These are phyloP conservation scores for Acanthococcus lagerstroemiae DNA, from an alignment of 2,888 invertebrate species.

Conservation along the genomic window DNA sequence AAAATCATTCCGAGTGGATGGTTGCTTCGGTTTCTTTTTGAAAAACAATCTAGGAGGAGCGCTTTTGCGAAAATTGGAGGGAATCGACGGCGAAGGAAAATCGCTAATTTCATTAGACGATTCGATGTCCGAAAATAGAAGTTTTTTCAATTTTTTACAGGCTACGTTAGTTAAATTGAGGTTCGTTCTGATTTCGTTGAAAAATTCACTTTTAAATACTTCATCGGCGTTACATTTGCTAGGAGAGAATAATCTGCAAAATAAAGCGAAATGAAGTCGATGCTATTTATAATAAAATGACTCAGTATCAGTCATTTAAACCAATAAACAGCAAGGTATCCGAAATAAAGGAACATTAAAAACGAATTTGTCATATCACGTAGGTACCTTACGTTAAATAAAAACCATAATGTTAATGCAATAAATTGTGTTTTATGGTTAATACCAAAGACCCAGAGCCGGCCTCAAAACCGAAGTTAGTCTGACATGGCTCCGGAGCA, in stretches of 20 bases:
- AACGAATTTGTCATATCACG: no score
- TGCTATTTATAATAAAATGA: no score
- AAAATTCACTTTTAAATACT: conserved; percentile 9
- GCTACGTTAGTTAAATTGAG: conserved; percentile 4
- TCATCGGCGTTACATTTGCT: conserved; percentile 14
- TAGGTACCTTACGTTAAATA: no score
- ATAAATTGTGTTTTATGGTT: no score
- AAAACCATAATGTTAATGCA: no score
- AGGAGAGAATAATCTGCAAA: conserved; percentile 18
- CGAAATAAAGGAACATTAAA: no score
- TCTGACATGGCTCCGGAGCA: no score
- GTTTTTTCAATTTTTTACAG: conserved; percentile 5
- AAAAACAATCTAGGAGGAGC: conserved; percentile 1
- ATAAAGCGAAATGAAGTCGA: no score
- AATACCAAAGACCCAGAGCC: no score
- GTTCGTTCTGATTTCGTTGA: conserved; percentile 16
- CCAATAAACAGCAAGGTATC: no score
- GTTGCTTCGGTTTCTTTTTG: background rate
- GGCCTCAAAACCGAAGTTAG: no score
- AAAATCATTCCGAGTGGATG: background rate
- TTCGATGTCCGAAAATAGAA: background rate
- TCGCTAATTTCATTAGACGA: conserved; percentile 10
- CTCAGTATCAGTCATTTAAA: no score
- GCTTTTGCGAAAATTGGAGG: background rate
- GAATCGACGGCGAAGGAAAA: conserved; percentile 4